Conservation (phyloP, 2,888 invertebrate species). For the Aromia moschata region DNA sequence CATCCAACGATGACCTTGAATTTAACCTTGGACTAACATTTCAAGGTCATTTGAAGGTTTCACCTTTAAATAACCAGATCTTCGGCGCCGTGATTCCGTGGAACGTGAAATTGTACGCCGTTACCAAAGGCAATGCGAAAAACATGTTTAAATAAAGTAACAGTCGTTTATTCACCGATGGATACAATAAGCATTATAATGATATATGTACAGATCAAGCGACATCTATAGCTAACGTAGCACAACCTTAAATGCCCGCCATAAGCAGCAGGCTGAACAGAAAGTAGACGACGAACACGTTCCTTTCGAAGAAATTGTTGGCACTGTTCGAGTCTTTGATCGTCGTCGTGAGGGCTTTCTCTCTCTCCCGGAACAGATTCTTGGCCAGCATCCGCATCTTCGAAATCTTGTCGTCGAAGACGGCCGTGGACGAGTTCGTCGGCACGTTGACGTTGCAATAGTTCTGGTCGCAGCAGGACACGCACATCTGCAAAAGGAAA, state of each 20-base stretch:
- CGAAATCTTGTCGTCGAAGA: slow-evolving; percentile 64
- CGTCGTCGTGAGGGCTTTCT: slow-evolving; percentile 61
- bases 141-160: slow-evolving; percentile 21
- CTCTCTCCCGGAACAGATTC: slow-evolving; percentile 59
- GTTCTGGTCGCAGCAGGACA: slow-evolving; percentile 71
- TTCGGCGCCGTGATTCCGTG: too few species aligned
- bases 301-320: slow-evolving; percentile 24
- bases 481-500: slow-evolving; percentile 70
- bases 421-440: slow-evolving; percentile 68
- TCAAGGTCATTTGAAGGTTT: too few species aligned
- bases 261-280: slow-evolving; percentile 29
- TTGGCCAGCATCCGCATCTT: slow-evolving; percentile 62
- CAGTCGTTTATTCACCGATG: slow-evolving; percentile 15
- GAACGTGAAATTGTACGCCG: too few species aligned
- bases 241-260: slow-evolving; percentile 23
- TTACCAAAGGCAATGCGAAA: too few species aligned
- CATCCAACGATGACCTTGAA: too few species aligned
- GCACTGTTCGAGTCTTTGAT: slow-evolving; percentile 55
- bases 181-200: slow-evolving; percentile 24
- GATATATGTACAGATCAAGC: slow-evolving; percentile 24
- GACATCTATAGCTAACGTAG: slow-evolving; percentile 19
- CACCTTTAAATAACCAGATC: too few species aligned
- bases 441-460: slow-evolving; percentile 71
- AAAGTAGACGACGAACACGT: slow-evolving; percentile 29
- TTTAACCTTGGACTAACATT: too few species aligned